phyloP scores from a whole-genome alignment of 2,797 vertebrate genomes.

The Falco peregrinus region DNA sequence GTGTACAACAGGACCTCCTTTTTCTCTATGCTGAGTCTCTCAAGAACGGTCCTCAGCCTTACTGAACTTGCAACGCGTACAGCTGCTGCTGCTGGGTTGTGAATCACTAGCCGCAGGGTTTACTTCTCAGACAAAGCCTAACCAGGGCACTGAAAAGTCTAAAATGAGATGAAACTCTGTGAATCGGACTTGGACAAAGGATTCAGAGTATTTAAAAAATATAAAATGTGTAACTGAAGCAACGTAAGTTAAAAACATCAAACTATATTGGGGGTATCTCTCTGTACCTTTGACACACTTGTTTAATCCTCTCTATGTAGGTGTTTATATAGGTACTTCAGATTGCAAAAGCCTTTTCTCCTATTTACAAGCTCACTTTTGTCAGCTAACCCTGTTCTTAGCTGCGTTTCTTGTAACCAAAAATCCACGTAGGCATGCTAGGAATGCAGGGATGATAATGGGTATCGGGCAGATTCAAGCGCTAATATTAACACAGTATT shows the following conservation, averaged over 20 bases:
- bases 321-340: conserved; percentile 70
- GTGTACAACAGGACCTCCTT: conserved; percentile 46
- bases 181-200: conserved; percentile 42
- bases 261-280: conserved; percentile 57
- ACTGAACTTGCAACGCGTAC: conserved; percentile 39
- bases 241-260: conserved; percentile 64
- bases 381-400: conserved; percentile 64
- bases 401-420: conserved; percentile 77
- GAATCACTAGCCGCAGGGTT: conserved; percentile 54
- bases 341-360: conserved; percentile 71
- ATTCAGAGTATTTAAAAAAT: conserved; percentile 48
- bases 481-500: conserved; percentile 40
- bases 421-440: conserved; percentile 69
- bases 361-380: conserved; percentile 61
- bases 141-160: conserved; percentile 46
- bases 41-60: conserved; percentile 64
- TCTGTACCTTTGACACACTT: conserved; percentile 68
- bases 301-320: conserved; percentile 70
- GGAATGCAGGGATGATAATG: conserved; percentile 47
- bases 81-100: conserved; percentile 64
- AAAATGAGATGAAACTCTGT: conserved; percentile 48
- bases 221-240: conserved; percentile 52
- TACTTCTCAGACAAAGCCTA: conserved; percentile 57
- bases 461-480: conserved; percentile 27
- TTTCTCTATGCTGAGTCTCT: conserved; percentile 58